These are phyloP conservation scores for Python bivittatus DNA, from an alignment of 2,113 vertebrate species.

Conservation along the genomic window DNA sequence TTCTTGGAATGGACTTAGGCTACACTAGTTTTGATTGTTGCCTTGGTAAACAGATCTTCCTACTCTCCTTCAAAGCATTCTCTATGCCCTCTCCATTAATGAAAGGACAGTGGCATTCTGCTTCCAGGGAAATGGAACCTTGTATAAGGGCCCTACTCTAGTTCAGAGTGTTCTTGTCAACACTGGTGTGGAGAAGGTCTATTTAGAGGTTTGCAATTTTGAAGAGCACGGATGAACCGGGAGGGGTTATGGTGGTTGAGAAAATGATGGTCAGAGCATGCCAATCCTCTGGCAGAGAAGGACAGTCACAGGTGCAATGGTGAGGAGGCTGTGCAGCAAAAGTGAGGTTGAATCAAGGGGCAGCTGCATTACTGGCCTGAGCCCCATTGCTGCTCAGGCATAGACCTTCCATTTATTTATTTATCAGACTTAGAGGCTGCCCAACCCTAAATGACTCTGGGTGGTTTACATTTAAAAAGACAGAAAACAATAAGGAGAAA, in stretches of 20 bases:
- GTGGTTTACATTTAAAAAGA: neutral
- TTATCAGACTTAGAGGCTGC: neutral
- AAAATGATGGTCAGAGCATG: neutral
- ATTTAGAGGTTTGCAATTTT: neutral
- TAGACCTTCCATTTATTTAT: neutral
- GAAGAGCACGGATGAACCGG: neutral
- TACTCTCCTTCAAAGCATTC: neutral
- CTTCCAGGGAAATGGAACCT: neutral
- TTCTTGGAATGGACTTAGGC: neutral
- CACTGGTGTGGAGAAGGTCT: neutral
- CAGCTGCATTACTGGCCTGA: neutral
- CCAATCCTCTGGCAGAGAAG: neutral
- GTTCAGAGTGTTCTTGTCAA: neutral
- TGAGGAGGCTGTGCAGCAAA: neutral
- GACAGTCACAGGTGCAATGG: neutral
- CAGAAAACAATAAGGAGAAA: neutral
- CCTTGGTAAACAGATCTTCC: neutral
- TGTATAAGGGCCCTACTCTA: neutral
- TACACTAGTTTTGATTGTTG: neutral
- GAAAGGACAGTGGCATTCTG: neutral
- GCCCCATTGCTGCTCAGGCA: neutral
- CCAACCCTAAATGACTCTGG: neutral
- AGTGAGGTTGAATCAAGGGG: neutral
- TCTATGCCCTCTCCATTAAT: neutral
- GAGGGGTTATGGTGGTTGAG: neutral